phyloP scores from a whole-genome alignment of 1,140 invertebrate species.

The Pogonomyrmex californicus region DNA sequence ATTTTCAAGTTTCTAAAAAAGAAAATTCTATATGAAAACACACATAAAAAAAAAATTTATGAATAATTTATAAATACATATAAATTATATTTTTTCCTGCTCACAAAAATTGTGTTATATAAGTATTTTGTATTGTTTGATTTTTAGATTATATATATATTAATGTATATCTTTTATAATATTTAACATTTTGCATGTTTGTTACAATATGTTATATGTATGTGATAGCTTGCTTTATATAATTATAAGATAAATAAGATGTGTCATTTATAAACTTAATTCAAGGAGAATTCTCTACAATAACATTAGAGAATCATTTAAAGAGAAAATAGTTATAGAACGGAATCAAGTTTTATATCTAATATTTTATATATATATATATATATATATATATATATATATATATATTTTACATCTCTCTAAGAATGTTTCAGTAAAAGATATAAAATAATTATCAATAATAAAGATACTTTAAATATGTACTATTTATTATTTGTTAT shows the following conservation, averaged over 20 bases:
- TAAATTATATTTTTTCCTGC: background rate
- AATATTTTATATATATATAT: background rate
- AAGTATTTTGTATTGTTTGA: background rate
- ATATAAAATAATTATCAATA: background rate
- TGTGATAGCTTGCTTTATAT: slow-evolving; percentile 14
- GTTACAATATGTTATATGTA: background rate
- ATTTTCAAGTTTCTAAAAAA: background rate
- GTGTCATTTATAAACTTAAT: background rate
- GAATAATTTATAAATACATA: background rate
- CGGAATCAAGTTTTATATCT: background rate
- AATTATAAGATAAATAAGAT: slow-evolving; percentile 18
- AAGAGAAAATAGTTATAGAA: background rate
- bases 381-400: background rate
- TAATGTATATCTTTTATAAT: background rate
- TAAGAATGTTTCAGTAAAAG: background rate
- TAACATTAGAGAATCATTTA: background rate
- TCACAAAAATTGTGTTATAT: slow-evolving; percentile 44
- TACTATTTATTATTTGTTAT: background rate
- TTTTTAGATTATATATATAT: background rate
- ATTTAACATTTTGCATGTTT: slow-evolving; percentile 37
- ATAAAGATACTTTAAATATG: background rate
- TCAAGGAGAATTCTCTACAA: background rate
- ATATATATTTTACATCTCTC: background rate
- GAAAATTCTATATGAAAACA: background rate
- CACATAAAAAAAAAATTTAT: no score